Conservation (phyloP, 2,113 vertebrate genomes). For the Sinocyclocheilus anophthalmus region DNA sequence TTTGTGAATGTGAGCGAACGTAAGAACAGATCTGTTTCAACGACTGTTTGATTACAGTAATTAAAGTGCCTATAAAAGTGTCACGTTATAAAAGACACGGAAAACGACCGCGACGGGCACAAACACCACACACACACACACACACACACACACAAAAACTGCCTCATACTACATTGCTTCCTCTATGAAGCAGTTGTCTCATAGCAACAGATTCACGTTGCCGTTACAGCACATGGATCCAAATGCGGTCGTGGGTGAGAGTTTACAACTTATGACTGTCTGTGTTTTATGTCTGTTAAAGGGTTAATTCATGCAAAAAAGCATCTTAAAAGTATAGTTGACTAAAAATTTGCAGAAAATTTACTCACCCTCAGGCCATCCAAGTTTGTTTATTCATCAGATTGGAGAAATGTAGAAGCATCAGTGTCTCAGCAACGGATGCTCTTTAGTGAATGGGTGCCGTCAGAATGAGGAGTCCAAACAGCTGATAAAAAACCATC, state of each 20-base stretch:
- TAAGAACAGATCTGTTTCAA: background rate
- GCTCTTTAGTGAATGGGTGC: too few relatives aligned
- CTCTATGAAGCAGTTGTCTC: slow-evolving; percentile 47
- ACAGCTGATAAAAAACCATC: too few relatives aligned
- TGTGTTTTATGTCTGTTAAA: background rate
- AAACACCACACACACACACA: background rate
- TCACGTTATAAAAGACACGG: background rate
- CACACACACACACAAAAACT: slow-evolving; percentile 18
- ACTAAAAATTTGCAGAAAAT: background rate
- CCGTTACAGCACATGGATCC: background rate
- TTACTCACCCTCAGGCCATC: background rate
- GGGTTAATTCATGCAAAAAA: background rate
- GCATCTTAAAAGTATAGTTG: too few relatives aligned
- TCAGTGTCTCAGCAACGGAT: too few relatives aligned
- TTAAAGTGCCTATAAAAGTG: background rate
- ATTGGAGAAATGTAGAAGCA: too few relatives aligned
- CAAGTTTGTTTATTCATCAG: too few relatives aligned
- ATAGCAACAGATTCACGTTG: slow-evolving; percentile 52
- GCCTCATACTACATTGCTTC: slow-evolving; percentile 10
- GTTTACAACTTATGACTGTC: background rate
- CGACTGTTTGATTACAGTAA: slow-evolving; percentile 17
- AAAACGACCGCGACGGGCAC: background rate
- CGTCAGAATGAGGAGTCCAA: too few relatives aligned
- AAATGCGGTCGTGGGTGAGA: slow-evolving; percentile 6
- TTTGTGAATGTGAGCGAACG: background rate